Evolutionary conservation across 2,797 vertebrate genomes (phyloP), one percentile per base, ranked within the genome.

Genomic region (Ctenochaetus hawaiiensis): DNA sequence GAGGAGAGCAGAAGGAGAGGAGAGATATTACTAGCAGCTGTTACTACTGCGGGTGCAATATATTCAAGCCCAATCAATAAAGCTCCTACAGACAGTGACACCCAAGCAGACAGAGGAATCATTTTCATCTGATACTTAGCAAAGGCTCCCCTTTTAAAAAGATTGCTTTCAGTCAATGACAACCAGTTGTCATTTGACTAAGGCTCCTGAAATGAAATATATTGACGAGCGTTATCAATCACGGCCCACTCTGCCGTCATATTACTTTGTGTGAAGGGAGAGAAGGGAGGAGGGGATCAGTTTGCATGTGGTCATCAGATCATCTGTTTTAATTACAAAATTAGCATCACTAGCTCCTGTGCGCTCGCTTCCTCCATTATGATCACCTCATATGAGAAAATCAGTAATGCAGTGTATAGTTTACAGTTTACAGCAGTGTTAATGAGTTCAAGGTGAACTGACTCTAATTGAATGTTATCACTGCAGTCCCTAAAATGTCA

Each of bases 61-160:
- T 96, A 96, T 97, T 97, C 95, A 95, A 95, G 95, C 93, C 92
- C 93, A 96, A 97, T 98, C 96, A 97, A 97, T 97, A 96, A 96
- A 95, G 93, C 96, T 93, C 89, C 90, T 91, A 92, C 93, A 96
- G 93, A 92, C 95, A 94, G 94, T 96, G 96, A 97, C 95, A 97
- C 96, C 96, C 93, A 96, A 92, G 94, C 96, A 95, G 95, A 95
- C 94, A 95, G 95, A 94, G 89, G 95, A 95, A 96, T 96, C 92
- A 96, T 96, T 96, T 97, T 96, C 95, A 93, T 97, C 94, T 96
- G 96, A 97, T 96, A 96, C 94, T 96, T 96, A 97, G 95, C 94
- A 96, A 95, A 94, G 92, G 94, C 96, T 94, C 94, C 93, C 95
- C 95, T 97, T 97, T 97, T 96, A 98, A 97, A 98, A 95, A 96